Base-by-base conservation (phyloP, 2,113 vertebrate species). In the Paramormyrops kingsleyae region DNA sequence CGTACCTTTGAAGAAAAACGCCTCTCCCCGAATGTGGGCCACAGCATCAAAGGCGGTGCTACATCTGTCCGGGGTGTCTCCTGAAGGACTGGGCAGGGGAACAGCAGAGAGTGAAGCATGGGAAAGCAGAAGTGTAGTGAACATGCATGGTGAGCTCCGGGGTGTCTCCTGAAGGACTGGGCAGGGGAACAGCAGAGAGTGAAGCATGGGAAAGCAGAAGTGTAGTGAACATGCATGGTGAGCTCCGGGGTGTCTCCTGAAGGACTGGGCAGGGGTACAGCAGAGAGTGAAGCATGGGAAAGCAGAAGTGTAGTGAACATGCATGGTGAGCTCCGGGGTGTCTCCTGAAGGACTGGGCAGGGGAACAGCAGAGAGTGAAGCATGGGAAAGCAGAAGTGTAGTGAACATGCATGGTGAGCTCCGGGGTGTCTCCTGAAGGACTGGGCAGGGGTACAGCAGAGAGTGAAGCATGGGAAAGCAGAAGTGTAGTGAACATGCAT, bases 1-100 rank as follows among this genome's bases (percentile, higher is more conserved):
- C 88, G 90, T 95, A 99, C 99, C 99, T 98, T 98, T 99, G 92
- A 99, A 99, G 93, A 99, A 99, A 95, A 99, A 99, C 47, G 98
- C 98, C 93, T 99, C 99, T 2, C 99, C 99, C 3, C 98, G 96
- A 94, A 99, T 99, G 94, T 99, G 98, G 86, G 98, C 98, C 93
- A 99, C 98, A 0, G 99, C 99, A 0, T 99, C 98, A 0, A 99
- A 99, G 92, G 97, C 95, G 0, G 96, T 94, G 89, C 92, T 96
- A 92, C 99, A 99, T 92, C 99, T 95, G 95, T 98, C 97, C 0
- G 98, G 98, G 59, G 95, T 91, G 0, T 99, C 98, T 80, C 92
- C 93, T 12, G 95, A 91, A 88, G 96, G 91, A 92, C 99, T 99
- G 93, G 0, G 2, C 92, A 91, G 92, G 15, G 83, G 59, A 1